Evolutionary conservation across 2,113 vertebrate genomes (phyloP).

Genomic region (Toxotes jaculatrix): DNA sequence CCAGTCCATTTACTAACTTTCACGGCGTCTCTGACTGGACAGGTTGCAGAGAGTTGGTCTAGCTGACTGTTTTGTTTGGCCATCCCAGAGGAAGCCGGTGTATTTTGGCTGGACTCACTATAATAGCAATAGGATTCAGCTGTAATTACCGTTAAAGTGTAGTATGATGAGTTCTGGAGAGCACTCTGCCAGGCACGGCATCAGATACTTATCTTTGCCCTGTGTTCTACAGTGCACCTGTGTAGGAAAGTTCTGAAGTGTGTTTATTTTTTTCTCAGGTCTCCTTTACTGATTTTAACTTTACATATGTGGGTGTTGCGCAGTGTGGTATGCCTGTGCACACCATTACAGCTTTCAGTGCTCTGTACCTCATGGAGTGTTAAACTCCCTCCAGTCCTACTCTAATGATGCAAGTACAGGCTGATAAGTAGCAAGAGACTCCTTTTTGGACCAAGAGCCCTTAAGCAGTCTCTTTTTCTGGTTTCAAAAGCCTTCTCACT

Average conservation of each 20-base stretch:
- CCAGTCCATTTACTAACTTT: conserved; percentile 34
- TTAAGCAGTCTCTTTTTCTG: conserved; percentile 17
- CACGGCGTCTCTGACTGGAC: conserved; percentile 26
- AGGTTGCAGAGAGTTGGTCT: conserved; percentile 34
- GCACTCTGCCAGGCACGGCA: neutral
- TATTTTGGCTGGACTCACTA: conserved; percentile 63
- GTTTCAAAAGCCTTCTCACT: conserved; percentile 12
- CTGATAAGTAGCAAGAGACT: conserved; percentile 46
- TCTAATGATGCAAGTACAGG: conserved; percentile 55
- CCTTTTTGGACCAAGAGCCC: neutral
- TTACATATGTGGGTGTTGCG: conserved; percentile 14
- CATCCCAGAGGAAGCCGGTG: conserved; percentile 35
- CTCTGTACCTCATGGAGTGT: conserved; percentile 4
- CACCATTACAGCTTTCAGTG: conserved; percentile 13
- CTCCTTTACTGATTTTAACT: neutral
- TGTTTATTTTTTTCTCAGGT: neutral
- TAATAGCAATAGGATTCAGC: conserved; percentile 44
- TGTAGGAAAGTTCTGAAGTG: conserved; percentile 12
- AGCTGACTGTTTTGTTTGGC: conserved; percentile 67
- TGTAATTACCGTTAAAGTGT: conserved; percentile 63
- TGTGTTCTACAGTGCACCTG: conserved; percentile 34
- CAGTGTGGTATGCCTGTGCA: neutral
- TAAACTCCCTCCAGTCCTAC: conserved; percentile 9
- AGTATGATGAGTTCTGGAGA: conserved; percentile 31
- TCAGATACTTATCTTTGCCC: conserved; percentile 17